These are phyloP conservation scores for Machimus rusticus DNA, from an alignment of 2,888 invertebrate species.

Conservation along the genomic window DNA sequence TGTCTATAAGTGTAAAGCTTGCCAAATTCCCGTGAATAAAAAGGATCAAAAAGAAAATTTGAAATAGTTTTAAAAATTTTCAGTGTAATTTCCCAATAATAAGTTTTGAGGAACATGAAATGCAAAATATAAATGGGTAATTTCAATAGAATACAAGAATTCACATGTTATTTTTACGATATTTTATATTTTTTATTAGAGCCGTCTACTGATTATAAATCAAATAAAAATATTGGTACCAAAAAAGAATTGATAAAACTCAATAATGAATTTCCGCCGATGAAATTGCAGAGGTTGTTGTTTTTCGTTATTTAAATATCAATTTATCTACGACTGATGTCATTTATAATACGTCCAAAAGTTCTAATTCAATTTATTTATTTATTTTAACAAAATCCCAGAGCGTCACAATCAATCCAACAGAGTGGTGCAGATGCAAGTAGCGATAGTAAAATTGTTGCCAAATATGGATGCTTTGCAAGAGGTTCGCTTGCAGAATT, in stretches of 20 bases:
- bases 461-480: neutral
- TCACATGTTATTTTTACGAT: neutral
- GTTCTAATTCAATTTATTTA: neutral
- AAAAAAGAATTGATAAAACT: neutral
- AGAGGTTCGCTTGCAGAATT: neutral
- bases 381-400: neutral
- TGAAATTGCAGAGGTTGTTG: neutral
- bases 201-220: neutral
- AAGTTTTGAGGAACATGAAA: neutral
- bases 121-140: neutral
- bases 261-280: neutral
- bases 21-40: neutral
- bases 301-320: neutral
- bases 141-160: neutral
- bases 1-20: neutral
- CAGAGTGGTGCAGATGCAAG: neutral
- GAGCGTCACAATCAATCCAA: neutral
- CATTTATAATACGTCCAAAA: neutral
- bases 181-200: neutral
- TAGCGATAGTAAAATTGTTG: neutral
- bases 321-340: no score
- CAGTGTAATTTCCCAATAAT: neutral
- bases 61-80: neutral
- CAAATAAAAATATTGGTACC: neutral
- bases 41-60: neutral